A percentile compares a stretch with the other conserved stretches of the same genome.
These are phyloP conservation scores for Enteromius anoplus DNA, from an alignment of 2,797 vertebrate species.

Conservation along the genomic window DNA sequence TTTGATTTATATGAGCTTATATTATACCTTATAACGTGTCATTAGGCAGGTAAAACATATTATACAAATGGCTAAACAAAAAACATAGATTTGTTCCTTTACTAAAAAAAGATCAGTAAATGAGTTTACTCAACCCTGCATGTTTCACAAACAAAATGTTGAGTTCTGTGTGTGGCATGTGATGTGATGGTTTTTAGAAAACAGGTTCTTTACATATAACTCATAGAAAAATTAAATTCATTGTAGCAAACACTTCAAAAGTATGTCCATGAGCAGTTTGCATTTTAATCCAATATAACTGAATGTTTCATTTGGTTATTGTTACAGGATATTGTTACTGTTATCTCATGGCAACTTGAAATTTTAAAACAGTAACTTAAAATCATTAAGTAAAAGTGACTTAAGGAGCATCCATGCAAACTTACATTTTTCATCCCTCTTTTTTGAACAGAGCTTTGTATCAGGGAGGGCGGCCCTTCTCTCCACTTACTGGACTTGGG, in stretches of 20 bases:
- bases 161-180: background rate
- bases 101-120: background rate
- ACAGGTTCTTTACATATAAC: background rate
- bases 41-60: background rate
- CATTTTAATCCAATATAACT: no score
- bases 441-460: slow-evolving; percentile 4
- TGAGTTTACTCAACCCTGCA: background rate
- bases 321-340: background rate
- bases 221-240: background rate
- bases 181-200: slow-evolving; percentile 4
- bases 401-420: background rate
- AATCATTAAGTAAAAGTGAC: background rate
- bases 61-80: background rate
- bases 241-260: background rate
- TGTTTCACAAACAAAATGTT: background rate
- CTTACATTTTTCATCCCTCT: background rate
- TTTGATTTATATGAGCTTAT: background rate
- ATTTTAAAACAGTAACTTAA: background rate
- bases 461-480: slow-evolving; percentile 32
- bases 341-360: background rate
- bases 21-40: background rate
- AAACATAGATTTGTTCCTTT: background rate
- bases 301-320: background rate
- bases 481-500: slow-evolving; percentile 35
- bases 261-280: background rate